These are phyloP conservation scores for Drosophila leontia DNA, from an alignment of 1,140 invertebrate species.

Conservation along the genomic window DNA sequence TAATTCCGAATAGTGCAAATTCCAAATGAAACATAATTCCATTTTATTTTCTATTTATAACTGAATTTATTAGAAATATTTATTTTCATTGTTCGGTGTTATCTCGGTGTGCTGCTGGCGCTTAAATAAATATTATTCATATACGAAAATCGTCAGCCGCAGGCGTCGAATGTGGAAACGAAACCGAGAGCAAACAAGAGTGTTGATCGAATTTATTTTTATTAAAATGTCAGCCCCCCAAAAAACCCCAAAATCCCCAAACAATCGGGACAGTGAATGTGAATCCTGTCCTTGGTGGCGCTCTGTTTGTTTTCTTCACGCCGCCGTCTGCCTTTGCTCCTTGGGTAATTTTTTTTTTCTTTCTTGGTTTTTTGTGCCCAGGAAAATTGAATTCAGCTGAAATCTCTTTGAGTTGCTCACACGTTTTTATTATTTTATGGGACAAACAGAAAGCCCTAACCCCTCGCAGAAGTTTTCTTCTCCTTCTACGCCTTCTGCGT, in stretches of 20 bases:
- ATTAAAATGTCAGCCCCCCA: conserved; percentile 58
- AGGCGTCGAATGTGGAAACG: conserved; percentile 15
- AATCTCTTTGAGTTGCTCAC: conserved; percentile 74
- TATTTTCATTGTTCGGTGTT: conserved; percentile 4
- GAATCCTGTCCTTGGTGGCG: conserved; percentile 63
- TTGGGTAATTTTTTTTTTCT: neutral
- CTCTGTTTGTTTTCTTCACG: conserved; percentile 30
- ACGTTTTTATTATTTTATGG: conserved; percentile 78
- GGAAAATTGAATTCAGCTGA: conserved; percentile 74
- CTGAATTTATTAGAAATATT: conserved; percentile 6
- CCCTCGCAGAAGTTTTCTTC: neutral
- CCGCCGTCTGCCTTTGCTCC: conserved; percentile 16
- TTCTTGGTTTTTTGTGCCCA: conserved; percentile 22
- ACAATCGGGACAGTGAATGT: conserved; percentile 13
- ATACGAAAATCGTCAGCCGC: conserved; percentile 19
- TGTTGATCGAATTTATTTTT: conserved; percentile 77
- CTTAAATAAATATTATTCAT: conserved; percentile 32
- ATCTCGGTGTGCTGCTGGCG: neutral
- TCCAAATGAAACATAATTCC: neutral
- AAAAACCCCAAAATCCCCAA: conserved; percentile 11
- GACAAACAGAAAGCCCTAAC: conserved; percentile 42
- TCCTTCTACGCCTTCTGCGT: neutral
- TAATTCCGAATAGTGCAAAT: neutral
- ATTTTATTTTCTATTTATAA: neutral
- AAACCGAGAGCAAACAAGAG: conserved; percentile 48